Percentiles rank a stretch among this genome's conserved stretches.
Conservation (phyloP, 37 sponge, comb jelly and placozoan genomes). For the Cladorhizidae sp. region DNA sequence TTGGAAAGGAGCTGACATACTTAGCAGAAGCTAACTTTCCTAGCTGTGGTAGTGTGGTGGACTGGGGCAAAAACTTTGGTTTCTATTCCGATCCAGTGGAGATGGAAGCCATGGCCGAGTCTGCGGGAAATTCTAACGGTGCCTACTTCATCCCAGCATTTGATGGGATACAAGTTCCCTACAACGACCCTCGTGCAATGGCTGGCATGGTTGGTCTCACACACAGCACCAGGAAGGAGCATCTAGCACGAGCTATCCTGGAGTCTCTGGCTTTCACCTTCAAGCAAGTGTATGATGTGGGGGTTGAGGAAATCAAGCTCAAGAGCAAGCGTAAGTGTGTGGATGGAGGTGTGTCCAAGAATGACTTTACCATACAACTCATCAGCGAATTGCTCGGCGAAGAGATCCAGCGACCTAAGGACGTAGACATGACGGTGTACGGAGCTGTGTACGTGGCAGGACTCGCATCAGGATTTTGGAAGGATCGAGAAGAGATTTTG, state of each 20-base stretch:
- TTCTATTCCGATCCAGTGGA: slow-evolving; percentile 60
- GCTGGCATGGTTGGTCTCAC: slow-evolving; percentile 74
- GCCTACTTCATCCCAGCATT: slow-evolving; percentile 87
- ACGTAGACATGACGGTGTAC: slow-evolving; percentile 71
- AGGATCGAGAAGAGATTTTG: slow-evolving; percentile 44
- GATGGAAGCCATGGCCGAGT: slow-evolving; percentile 55
- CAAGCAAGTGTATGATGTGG: slow-evolving; percentile 59
- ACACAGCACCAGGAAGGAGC: slow-evolving; percentile 57
- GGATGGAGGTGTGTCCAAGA: slow-evolving; percentile 86
- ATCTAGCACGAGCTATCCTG: slow-evolving; percentile 80
- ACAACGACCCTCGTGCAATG: slow-evolving; percentile 75
- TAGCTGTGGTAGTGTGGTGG: slow-evolving; percentile 86
- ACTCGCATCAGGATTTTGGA: slow-evolving; percentile 80
- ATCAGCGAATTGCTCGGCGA: slow-evolving; percentile 51
- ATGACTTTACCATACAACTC: slow-evolving; percentile 67
- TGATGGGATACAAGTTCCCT: slow-evolving; percentile 86
- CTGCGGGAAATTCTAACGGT: slow-evolving; percentile 65
- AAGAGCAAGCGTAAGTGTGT: slow-evolving; percentile 25
- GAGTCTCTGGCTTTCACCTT: slow-evolving; percentile 83
- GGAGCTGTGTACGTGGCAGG: slow-evolving; percentile 88
- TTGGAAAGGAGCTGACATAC: slow-evolving; percentile 68
- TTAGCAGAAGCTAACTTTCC: slow-evolving; percentile 88
- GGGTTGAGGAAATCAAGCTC: slow-evolving; percentile 27
- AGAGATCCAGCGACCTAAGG: slow-evolving; percentile 41
- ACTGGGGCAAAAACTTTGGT: slow-evolving; percentile 88